Evolutionary conservation across 2,888 invertebrate species (phyloP).

Genomic region (Sphinx pinastri): DNA sequence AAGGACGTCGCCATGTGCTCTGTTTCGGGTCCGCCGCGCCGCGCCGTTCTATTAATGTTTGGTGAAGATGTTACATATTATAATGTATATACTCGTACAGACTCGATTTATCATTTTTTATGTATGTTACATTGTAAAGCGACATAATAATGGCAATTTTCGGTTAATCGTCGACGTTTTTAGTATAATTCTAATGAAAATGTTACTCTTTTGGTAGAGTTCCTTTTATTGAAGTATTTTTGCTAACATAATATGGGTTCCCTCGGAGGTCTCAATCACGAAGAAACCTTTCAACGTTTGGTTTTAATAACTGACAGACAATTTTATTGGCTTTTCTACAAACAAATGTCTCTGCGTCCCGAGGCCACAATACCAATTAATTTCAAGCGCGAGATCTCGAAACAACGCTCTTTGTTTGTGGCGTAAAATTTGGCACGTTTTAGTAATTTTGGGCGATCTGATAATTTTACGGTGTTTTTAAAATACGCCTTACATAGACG

Average conservation of each 20-base stretch:
- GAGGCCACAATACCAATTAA: constrained; percentile 64
- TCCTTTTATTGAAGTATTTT: neutral
- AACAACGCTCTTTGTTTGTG: constrained; percentile 67
- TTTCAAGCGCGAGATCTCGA: constrained; percentile 53
- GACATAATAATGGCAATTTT: no score
- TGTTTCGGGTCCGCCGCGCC: neutral
- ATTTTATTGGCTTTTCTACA: constrained; percentile 16
- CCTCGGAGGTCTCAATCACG: neutral
- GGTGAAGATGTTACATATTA: neutral
- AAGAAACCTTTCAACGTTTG: constrained; percentile 20
- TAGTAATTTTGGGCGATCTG: constrained; percentile 53
- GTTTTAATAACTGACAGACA: constrained; percentile 6
- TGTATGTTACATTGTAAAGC: no score
- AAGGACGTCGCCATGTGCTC: neutral
- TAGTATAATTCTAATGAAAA: neutral
- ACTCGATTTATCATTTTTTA: neutral
- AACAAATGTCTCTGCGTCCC: constrained; percentile 53
- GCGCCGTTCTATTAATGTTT: neutral
- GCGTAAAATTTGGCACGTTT: constrained; percentile 69
- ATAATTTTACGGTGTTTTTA: constrained; percentile 33
- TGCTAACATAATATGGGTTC: neutral
- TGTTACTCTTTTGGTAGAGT: neutral
- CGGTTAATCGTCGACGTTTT: no score
- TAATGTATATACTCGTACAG: neutral
- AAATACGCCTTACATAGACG: constrained; percentile 8